These are phyloP conservation scores for Sebastolobus altivelis DNA, from an alignment of 2,797 vertebrate genomes.

Conservation along the genomic window DNA sequence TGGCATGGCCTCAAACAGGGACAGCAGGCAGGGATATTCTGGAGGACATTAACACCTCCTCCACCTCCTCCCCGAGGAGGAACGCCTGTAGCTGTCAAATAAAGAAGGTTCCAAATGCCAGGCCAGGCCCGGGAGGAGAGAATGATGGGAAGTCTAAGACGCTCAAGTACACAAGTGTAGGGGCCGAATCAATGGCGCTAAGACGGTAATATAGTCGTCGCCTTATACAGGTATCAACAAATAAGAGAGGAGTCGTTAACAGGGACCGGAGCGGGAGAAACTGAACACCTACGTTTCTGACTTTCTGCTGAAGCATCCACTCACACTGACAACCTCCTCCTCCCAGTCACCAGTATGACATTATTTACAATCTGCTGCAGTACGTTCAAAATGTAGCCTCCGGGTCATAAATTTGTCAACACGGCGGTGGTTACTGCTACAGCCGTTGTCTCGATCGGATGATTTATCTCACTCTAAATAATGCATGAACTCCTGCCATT, in stretches of 20 bases:
- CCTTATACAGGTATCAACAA: conserved; percentile 36
- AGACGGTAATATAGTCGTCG: conserved; percentile 27
- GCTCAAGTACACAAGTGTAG: neutral
- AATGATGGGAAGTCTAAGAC: conserved; percentile 42
- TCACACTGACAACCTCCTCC: conserved; percentile 8
- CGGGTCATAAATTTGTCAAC: conserved; percentile 8
- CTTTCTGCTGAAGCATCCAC: conserved; percentile 23
- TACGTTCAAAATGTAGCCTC: neutral
- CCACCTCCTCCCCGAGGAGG: conserved; percentile 50
- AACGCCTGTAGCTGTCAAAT: conserved; percentile 66
- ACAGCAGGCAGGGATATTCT: conserved; percentile 60
- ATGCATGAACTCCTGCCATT: neutral
- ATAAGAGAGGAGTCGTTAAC: conserved; percentile 26
- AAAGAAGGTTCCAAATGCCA: conserved; percentile 66
- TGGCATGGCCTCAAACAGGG: conserved; percentile 31
- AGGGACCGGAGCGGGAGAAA: conserved; percentile 1
- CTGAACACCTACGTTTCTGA: conserved; percentile 2
- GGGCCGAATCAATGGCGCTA: conserved; percentile 28
- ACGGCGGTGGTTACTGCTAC: neutral
- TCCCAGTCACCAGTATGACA: conserved; percentile 5
- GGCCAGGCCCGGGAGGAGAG: conserved; percentile 15
- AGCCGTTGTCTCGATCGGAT: neutral
- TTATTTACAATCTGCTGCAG: conserved; percentile 39
- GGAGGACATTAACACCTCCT: conserved; percentile 71
- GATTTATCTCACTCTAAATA: neutral